These are phyloP conservation scores for Scaptomyza tumidula DNA, from an alignment of 2,888 invertebrate genomes.

Conservation along the genomic window DNA sequence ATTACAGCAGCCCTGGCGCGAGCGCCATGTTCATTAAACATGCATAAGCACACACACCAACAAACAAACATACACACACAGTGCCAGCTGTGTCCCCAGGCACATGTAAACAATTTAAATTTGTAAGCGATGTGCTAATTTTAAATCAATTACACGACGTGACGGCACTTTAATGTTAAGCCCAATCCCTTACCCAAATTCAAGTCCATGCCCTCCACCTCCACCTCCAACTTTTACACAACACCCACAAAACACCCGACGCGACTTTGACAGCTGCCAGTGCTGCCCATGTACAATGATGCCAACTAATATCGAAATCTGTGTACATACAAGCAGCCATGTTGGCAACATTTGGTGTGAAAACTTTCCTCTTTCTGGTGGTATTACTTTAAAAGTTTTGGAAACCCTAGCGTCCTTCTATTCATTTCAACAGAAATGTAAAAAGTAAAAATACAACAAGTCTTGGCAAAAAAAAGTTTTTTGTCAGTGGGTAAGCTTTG, in stretches of 20 bases:
- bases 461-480: slow-evolving; percentile 42
- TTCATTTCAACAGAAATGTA: slow-evolving; percentile 51
- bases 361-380: slow-evolving; percentile 61
- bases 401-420: slow-evolving; percentile 54
- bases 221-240: neutral
- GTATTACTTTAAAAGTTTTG: slow-evolving; percentile 69
- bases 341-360: slow-evolving; percentile 75
- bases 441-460: slow-evolving; percentile 39
- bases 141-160: slow-evolving; percentile 76
- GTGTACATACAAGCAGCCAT: slow-evolving; percentile 61
- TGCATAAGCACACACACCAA: slow-evolving; percentile 66
- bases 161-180: slow-evolving; percentile 63
- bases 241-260: slow-evolving; percentile 4
- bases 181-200: slow-evolving; percentile 21
- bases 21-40: slow-evolving; percentile 74
- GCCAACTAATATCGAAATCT: slow-evolving; percentile 69
- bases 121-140: slow-evolving; percentile 76
- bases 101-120: slow-evolving; percentile 77
- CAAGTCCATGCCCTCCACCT: neutral
- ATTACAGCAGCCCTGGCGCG: slow-evolving; percentile 68
- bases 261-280: slow-evolving; percentile 49
- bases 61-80: slow-evolving; percentile 25
- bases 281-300: slow-evolving; percentile 52
- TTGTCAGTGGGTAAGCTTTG: slow-evolving; percentile 53
- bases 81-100: slow-evolving; percentile 70